phyloP scores from a whole-genome alignment of 2,888 invertebrate species.

The Notodonta dromedarius region DNA sequence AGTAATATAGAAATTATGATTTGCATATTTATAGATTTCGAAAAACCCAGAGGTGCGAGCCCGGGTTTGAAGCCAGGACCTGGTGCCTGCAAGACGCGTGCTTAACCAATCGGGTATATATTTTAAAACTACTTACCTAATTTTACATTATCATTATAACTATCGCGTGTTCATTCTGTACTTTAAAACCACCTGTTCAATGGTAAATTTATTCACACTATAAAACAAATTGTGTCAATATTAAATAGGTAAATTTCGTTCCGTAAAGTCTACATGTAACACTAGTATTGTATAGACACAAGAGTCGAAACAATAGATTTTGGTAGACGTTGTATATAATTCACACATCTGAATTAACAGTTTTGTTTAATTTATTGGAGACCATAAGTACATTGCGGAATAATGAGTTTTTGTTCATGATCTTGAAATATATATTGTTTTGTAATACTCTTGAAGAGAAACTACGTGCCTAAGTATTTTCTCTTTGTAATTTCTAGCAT shows the following conservation, averaged over 20 bases:
- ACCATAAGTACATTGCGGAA: background rate
- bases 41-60: no score
- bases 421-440: background rate
- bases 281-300: background rate
- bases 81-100: no score
- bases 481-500: no score
- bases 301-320: background rate
- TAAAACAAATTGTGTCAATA: slow-evolving; percentile 3
- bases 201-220: background rate
- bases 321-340: background rate
- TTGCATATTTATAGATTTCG: no score
- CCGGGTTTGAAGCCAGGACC: no score
- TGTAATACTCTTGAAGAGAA: background rate
- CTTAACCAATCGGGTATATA: no score
- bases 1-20: no score
- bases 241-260: background rate
- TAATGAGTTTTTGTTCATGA: slow-evolving; percentile 1
- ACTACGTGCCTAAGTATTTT: background rate
- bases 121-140: background rate
- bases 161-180: background rate
- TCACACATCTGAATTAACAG: slow-evolving; percentile 2
- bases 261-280: background rate
- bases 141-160: background rate
- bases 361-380: slow-evolving; percentile 1
- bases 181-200: background rate